Conservation (phyloP, 92 coral and sea anemone species). For the Porites rus region DNA sequence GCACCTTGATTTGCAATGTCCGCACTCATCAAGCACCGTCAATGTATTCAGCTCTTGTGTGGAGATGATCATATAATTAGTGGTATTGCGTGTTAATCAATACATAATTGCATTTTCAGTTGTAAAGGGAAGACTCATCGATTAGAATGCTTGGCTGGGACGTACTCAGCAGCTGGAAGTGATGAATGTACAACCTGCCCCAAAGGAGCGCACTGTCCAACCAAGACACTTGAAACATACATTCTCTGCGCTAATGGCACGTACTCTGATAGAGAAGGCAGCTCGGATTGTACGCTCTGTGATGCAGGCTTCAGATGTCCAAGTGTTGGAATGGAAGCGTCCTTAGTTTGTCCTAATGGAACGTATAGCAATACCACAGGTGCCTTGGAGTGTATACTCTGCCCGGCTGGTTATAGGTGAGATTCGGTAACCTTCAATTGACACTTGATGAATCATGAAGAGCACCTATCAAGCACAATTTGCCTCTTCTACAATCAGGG, state of each 20-base stretch:
- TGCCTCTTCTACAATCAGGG: too few species aligned
- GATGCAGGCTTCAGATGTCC: slow-evolving; percentile 83
- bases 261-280: slow-evolving; percentile 31
- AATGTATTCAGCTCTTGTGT: not conserved
- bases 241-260: slow-evolving; percentile 87
- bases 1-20: not conserved
- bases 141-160: slow-evolving; percentile 64
- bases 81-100: too few species aligned
- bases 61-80: not conserved
- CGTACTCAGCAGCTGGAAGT: slow-evolving; percentile 72
- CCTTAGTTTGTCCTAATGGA: slow-evolving; percentile 85
- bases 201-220: slow-evolving; percentile 83
- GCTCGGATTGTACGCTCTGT: slow-evolving; percentile 65
- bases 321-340: slow-evolving; percentile 65
- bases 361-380: slow-evolving; percentile 81
- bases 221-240: slow-evolving; percentile 50
- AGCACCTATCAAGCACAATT: too few species aligned
- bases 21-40: not conserved
- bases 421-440: not conserved
- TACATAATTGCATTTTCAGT: slow-evolving; percentile 38
- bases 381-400: slow-evolving; percentile 78
- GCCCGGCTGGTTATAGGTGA: slow-evolving; percentile 95
- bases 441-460: too few species aligned
- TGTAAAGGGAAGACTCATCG: slow-evolving; percentile 69
- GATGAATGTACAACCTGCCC: slow-evolving; percentile 71